A percentile compares a stretch with the other conserved stretches of the same genome.
phyloP scores from a whole-genome alignment of 2,888 invertebrate genomes.

The Biston betularia region DNA sequence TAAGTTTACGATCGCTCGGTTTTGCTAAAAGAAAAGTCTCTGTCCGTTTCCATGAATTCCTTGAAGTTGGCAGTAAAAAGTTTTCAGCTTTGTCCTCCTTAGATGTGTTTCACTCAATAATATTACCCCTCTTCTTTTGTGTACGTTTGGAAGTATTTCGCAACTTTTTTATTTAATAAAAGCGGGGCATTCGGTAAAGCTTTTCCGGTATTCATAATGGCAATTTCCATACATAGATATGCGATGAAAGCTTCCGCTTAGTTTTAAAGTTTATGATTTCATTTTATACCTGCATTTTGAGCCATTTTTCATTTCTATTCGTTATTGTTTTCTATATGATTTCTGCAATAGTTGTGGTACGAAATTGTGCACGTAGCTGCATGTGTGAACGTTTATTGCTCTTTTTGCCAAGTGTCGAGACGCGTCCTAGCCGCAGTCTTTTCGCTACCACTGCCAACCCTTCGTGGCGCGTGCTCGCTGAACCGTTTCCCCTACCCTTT shows the following conservation, averaged over 20 bases:
- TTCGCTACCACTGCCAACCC: slow-evolving; percentile 56
- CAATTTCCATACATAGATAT: slow-evolving; percentile 7
- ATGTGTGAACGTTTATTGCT: slow-evolving; percentile 80
- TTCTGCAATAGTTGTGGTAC: not conserved
- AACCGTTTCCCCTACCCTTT: slow-evolving; percentile 44
- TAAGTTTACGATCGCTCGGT: slow-evolving; percentile 36
- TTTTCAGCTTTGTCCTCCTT: slow-evolving; percentile 38
- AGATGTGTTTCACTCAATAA: slow-evolving; percentile 45
- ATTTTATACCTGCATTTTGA: not conserved
- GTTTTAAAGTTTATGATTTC: not conserved
- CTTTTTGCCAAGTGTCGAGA: slow-evolving; percentile 49
- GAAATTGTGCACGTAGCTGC: slow-evolving; percentile 49
- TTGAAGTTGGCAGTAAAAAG: slow-evolving; percentile 40
- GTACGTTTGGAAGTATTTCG: slow-evolving; percentile 46
- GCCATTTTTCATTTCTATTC: not conserved
- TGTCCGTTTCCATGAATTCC: slow-evolving; percentile 30
- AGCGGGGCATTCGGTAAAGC: slow-evolving; percentile 11
- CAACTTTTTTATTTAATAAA: slow-evolving; percentile 42
- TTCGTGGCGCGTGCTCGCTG: slow-evolving; percentile 38
- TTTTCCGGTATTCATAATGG: slow-evolving; percentile 27
- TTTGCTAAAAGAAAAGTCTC: slow-evolving; percentile 36
- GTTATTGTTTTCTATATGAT: not conserved
- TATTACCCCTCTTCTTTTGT: slow-evolving; percentile 44
- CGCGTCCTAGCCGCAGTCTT: slow-evolving; percentile 67
- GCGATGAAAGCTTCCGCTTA: not conserved